Percentiles rank a stretch among this genome's conserved stretches.
Conservation (phyloP, 2,888 invertebrate genomes). For the Globia sparganii region DNA sequence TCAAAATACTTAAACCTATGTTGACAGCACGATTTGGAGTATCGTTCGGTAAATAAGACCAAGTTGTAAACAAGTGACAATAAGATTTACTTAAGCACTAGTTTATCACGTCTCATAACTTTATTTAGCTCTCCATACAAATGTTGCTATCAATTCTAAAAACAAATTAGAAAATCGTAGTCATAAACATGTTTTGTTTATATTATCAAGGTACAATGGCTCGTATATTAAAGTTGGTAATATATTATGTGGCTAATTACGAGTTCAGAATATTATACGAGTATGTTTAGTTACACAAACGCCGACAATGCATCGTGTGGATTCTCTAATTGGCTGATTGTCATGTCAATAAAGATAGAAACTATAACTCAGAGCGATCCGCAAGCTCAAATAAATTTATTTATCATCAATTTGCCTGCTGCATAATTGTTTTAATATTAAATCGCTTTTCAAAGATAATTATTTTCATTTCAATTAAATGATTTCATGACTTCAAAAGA, state of each 20-base stretch:
- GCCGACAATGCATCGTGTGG: constrained; percentile 60
- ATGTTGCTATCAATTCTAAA: constrained; percentile 47
- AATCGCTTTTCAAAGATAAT: constrained; percentile 43
- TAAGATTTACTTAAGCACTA: constrained; percentile 41
- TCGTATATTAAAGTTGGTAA: constrained; percentile 52
- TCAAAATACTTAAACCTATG: constrained; percentile 17
- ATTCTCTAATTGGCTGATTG: constrained; percentile 80
- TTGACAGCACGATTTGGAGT: constrained; percentile 17
- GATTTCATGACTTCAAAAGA: constrained; percentile 28
- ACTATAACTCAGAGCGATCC: constrained; percentile 64
- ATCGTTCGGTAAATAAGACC: constrained; percentile 35
- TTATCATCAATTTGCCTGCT: constrained; percentile 55
- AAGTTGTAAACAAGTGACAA: constrained; percentile 45
- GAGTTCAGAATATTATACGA: constrained; percentile 40
- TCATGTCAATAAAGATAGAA: constrained; percentile 77
- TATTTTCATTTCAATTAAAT: constrained; percentile 48
- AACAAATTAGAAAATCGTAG: constrained; percentile 55
- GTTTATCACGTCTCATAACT: constrained; percentile 42
- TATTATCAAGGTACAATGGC: constrained; percentile 42
- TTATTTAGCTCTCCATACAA: constrained; percentile 49
- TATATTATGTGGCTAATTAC: constrained; percentile 56
- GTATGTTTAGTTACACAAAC: constrained; percentile 54
- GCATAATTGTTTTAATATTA: constrained; percentile 56
- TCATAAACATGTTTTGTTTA: constrained; percentile 58
- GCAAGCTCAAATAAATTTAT: constrained; percentile 50